Percentiles rank a stretch among this genome's conserved stretches.
These are phyloP conservation scores for Eubucco bourcierii DNA, from an alignment of 2,113 vertebrate genomes.

Conservation along the genomic window DNA sequence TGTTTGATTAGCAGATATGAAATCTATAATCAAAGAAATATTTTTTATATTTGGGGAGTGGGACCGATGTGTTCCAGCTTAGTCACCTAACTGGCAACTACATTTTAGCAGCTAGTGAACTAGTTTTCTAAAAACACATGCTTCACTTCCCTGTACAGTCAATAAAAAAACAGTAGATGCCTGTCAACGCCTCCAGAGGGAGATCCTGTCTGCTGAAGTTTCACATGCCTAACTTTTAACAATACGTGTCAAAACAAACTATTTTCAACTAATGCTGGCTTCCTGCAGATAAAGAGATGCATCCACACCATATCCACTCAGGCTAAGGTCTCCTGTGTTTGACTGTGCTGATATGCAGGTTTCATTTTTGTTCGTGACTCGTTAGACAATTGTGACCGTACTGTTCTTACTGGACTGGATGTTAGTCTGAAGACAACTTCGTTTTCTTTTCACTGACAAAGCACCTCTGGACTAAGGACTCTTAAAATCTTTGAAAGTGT, in stretches of 20 bases:
- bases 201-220: conserved; percentile 34
- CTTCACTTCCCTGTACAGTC: background rate
- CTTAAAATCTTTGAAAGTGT: background rate
- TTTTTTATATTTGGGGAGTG: background rate
- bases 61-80: background rate
- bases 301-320: background rate
- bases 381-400: background rate
- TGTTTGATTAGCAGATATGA: background rate
- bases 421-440: background rate
- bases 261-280: background rate
- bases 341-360: background rate
- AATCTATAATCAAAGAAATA: background rate
- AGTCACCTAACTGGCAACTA: background rate
- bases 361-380: background rate
- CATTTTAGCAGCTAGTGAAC: background rate
- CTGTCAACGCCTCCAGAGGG: conserved; percentile 13
- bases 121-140: background rate
- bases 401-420: background rate
- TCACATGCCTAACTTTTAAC: conserved; percentile 1
- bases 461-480: background rate
- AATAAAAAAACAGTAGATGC: background rate
- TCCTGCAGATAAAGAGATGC: background rate
- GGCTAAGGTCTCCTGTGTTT: background rate
- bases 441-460: background rate
- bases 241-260: background rate